These are phyloP conservation scores for Pangasius sanitwongsei DNA, from an alignment of 2,797 vertebrate genomes.

Conservation along the genomic window DNA sequence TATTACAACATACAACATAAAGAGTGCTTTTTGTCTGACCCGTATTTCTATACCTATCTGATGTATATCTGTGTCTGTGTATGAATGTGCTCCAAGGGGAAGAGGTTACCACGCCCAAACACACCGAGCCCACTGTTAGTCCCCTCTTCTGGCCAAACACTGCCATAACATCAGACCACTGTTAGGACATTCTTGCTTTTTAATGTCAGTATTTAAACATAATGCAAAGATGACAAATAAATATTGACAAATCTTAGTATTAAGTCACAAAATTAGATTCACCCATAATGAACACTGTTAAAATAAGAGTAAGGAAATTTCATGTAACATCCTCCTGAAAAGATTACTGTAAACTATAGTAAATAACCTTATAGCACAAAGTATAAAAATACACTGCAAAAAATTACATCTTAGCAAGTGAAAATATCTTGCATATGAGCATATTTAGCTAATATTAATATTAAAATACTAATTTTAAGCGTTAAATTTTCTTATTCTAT, in stretches of 20 bases:
- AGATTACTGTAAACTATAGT: background rate
- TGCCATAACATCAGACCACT: conserved; percentile 16
- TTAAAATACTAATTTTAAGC: background rate
- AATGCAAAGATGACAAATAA: conserved; percentile 15
- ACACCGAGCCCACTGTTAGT: background rate
- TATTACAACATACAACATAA: too few species aligned
- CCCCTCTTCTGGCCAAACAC: conserved; percentile 41
- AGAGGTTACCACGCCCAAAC: conserved; percentile 44
- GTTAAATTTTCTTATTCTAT: background rate
- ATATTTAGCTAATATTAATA: background rate
- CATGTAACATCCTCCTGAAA: background rate
- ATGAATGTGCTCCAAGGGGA: background rate
- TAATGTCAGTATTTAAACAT: conserved; percentile 11
- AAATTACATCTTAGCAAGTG: background rate
- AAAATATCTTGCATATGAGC: background rate
- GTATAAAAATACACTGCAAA: background rate
- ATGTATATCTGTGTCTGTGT: background rate
- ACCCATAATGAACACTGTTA: background rate
- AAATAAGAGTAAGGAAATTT: background rate
- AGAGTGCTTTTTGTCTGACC: background rate
- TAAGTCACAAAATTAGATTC: background rate
- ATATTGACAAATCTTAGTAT: conserved; percentile 2
- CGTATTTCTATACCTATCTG: background rate
- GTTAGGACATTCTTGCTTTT: background rate
- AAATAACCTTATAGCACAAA: background rate